These are phyloP conservation scores for Eilema caniola DNA, from an alignment of 2,888 invertebrate genomes.

Conservation along the genomic window DNA sequence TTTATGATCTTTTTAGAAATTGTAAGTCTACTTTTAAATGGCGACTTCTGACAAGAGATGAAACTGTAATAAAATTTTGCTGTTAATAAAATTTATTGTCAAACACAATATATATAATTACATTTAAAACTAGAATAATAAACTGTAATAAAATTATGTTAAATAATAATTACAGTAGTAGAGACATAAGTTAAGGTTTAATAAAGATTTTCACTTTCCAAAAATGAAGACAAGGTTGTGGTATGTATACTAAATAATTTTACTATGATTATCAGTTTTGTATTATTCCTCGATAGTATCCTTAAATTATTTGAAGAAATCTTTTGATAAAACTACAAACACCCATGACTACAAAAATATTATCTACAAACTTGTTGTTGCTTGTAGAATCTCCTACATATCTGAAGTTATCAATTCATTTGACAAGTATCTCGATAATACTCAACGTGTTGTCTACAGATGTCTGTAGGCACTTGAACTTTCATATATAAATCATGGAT, in stretches of 20 bases:
- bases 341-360: not conserved
- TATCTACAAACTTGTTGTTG: not conserved
- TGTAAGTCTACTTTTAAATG: not conserved
- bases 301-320: not conserved
- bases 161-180: not conserved
- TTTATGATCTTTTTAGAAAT: too few relatives aligned
- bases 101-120: too few relatives aligned
- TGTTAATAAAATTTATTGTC: too few relatives aligned
- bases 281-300: not conserved
- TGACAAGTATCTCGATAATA: slow-evolving; percentile 8
- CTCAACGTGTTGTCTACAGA: slow-evolving; percentile 3
- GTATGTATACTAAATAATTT: not conserved
- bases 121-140: too few relatives aligned
- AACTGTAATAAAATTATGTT: not conserved
- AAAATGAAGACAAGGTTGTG: too few relatives aligned
- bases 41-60: not conserved
- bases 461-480: slow-evolving; percentile 25
- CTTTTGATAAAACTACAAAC: not conserved
- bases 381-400: slow-evolving; percentile 18
- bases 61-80: not conserved
- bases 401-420: slow-evolving; percentile 48
- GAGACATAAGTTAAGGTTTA: not conserved
- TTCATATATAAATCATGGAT: slow-evolving; percentile 51
- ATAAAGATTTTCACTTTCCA: not conserved
- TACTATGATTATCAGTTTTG: not conserved